A percentile compares a stretch with the other conserved stretches of the same genome.
Conservation (phyloP, 2,888 invertebrate genomes). For the Operophtera brumata region DNA sequence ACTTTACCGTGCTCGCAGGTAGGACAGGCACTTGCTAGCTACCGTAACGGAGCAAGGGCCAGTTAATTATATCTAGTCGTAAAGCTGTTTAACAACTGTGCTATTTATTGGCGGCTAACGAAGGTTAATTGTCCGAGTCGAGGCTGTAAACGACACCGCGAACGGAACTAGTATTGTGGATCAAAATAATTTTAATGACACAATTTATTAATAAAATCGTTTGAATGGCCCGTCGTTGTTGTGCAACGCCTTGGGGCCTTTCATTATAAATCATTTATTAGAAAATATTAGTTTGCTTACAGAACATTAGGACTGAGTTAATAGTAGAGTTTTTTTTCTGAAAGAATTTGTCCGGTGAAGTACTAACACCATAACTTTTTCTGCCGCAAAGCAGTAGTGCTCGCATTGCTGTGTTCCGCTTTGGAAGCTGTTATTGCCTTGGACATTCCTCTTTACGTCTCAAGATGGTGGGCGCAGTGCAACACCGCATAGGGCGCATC, state of each 20-base stretch:
- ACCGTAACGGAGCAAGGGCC: slow-evolving; percentile 55
- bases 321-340: too few relatives aligned
- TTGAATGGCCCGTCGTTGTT: slow-evolving; percentile 10
- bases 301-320: too few relatives aligned
- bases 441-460: too few relatives aligned
- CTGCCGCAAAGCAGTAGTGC: too few relatives aligned
- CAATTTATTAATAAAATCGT: slow-evolving; percentile 19
- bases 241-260: neutral
- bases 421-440: too few relatives aligned
- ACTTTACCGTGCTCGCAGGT: slow-evolving; percentile 5
- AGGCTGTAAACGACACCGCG: slow-evolving; percentile 45
- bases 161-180: slow-evolving; percentile 32
- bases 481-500: too few relatives aligned
- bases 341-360: too few relatives aligned
- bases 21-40: slow-evolving; percentile 57
- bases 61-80: slow-evolving; percentile 68
- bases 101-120: slow-evolving; percentile 69
- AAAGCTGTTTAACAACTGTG: slow-evolving; percentile 59
- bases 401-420: too few relatives aligned
- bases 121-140: slow-evolving; percentile 62
- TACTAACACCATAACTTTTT: too few relatives aligned
- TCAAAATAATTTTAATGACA: slow-evolving; percentile 32
- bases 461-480: too few relatives aligned
- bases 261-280: too few relatives aligned
- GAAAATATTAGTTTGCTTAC: too few relatives aligned